A percentile compares a stretch with the other conserved stretches of the same genome.
These are phyloP conservation scores for Microctonus brassicae DNA, from an alignment of 2,888 invertebrate genomes.

Conservation along the genomic window DNA sequence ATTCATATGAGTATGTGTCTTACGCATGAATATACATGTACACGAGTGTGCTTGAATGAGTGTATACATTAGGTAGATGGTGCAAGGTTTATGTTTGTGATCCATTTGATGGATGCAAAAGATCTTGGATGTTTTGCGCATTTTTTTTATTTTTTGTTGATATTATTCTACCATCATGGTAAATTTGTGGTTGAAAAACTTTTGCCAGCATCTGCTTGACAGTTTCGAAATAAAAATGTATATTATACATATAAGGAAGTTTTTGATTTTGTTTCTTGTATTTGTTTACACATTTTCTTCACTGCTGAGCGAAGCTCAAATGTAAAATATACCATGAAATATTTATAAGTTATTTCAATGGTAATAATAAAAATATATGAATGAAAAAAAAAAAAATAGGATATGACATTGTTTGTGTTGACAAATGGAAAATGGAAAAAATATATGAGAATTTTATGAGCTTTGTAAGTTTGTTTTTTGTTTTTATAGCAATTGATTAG, in stretches of 20 bases:
- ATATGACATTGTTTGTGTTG: not conserved
- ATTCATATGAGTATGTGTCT: not conserved
- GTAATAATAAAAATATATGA: constrained; percentile 8
- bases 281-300: not conserved
- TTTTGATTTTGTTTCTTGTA: not conserved
- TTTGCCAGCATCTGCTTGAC: constrained; percentile 20
- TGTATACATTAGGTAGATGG: not conserved
- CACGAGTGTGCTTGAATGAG: not conserved
- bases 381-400: constrained; percentile 6
- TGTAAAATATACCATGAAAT: not conserved
- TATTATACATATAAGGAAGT: not conserved
- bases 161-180: constrained; percentile 29
- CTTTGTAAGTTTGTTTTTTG: too few species aligned
- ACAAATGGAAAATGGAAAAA: too few species aligned
- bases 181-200: constrained; percentile 28
- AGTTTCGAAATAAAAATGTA: not conserved
- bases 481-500: too few species aligned
- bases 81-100: not conserved
- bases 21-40: not conserved
- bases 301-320: not conserved
- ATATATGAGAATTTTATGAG: too few species aligned
- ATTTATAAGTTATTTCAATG: not conserved
- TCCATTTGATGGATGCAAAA: not conserved
- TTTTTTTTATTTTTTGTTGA: too few species aligned
- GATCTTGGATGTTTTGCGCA: not conserved